These are phyloP conservation scores for Rhadinocentrus ornatus DNA, from an alignment of 2,797 vertebrate species.

Conservation along the genomic window DNA sequence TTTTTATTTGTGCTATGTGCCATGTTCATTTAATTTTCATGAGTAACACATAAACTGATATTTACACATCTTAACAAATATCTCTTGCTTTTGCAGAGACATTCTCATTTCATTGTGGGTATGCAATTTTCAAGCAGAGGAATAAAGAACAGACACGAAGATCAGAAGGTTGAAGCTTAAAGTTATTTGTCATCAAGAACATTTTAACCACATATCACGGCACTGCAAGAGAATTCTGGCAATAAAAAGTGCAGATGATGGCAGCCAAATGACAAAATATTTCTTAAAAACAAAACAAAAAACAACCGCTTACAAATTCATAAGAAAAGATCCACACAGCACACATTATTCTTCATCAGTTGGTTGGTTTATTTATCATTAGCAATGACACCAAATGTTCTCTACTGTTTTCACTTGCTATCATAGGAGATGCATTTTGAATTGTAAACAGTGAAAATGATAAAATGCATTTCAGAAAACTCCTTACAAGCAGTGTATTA, in stretches of 20 bases:
- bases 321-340: conserved; percentile 43
- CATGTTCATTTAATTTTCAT: background rate
- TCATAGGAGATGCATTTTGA: conserved; percentile 87
- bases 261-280: background rate
- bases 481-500: conserved; percentile 83
- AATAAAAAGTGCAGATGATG: background rate
- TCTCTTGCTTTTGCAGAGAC: background rate
- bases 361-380: conserved; percentile 85
- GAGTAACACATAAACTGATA: background rate
- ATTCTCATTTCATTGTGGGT: background rate
- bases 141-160: background rate
- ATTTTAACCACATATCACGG: background rate
- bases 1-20: background rate
- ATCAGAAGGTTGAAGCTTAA: background rate
- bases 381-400: conserved; percentile 85
- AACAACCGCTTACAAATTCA: background rate
- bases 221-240: background rate
- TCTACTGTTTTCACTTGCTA: conserved; percentile 82
- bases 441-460: conserved; percentile 90
- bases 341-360: conserved; percentile 71
- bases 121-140: background rate
- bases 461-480: conserved; percentile 83
- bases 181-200: background rate
- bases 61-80: background rate
- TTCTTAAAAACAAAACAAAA: too few relatives aligned